Base-by-base conservation (phyloP, 2,888 invertebrate genomes). In the Drosophila maculinotata region DNA sequence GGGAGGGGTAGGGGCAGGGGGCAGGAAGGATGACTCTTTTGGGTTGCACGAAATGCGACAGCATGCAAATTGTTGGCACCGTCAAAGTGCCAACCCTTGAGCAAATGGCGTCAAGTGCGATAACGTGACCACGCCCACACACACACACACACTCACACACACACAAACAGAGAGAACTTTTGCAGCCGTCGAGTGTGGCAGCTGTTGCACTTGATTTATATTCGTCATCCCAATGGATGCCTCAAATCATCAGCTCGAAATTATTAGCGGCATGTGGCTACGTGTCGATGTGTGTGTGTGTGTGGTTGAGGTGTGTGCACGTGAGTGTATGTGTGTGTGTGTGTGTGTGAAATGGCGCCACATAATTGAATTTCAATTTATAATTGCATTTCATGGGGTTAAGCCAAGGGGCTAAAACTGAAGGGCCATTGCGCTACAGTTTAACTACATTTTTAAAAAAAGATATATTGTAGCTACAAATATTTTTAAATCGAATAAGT, bases 71-170 rank as follows among this genome's bases (percentile, higher is more conserved):
- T 72, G 76, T 66, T 68, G 76, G 59, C 75, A 74, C 45, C 71
- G 54, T 54, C 75, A 70, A 81, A 84, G 77, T 79, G 87, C 85
- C 81, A 88, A 84, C 87, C 84, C 82, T 86, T 71, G 71, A 66
- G 65, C 51, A 73, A 84, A 77, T 81, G 77, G 81, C 81, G 74
- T 72, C 69, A 81, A 88, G 72, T 81, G 87, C 77, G 81, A 75
- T 86, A 81, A 79, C 62, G 69, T 62, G 39, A 56, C 79, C 56
- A 66, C 73, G 59, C 58, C 62, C 38, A 8, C 51, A 38, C 33
- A 41, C 58, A 33, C 15, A 9, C 12, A 28, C 26, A 48, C 33
- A 30, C 20, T 20, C n/a, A 35, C 10, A 8, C 15, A 36, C 26
- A 15, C n/a, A 17, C 38, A 10, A 6, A 26, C 20, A 51, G 10